These are phyloP conservation scores for Charaxes varanes DNA, from an alignment of 1,140 invertebrate species.

Conservation along the genomic window DNA sequence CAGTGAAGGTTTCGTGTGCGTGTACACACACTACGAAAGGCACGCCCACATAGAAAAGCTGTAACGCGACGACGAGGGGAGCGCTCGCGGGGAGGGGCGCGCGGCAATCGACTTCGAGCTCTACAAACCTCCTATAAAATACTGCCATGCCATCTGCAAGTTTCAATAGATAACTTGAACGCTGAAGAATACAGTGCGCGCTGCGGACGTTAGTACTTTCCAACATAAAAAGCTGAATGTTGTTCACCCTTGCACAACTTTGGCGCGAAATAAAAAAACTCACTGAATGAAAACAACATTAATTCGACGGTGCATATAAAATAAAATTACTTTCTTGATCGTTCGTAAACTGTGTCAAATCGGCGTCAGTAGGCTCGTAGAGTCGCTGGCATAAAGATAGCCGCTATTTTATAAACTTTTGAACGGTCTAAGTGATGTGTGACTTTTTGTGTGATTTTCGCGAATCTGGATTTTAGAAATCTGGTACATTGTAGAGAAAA, in stretches of 20 bases:
- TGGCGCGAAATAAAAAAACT: slow-evolving; percentile 46
- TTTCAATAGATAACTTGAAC: slow-evolving; percentile 70
- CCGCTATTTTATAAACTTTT: slow-evolving; percentile 16
- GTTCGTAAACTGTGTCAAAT: slow-evolving; percentile 45
- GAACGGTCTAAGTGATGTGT: slow-evolving; percentile 46
- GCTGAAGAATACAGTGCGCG: slow-evolving; percentile 57
- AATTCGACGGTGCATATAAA: slow-evolving; percentile 18
- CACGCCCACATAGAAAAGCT: slow-evolving; percentile 30
- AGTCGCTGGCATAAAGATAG: slow-evolving; percentile 15
- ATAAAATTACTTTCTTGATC: slow-evolving; percentile 18
- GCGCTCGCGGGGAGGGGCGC: slow-evolving; percentile 20
- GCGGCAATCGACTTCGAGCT: slow-evolving; percentile 29
- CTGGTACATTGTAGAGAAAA: too few relatives aligned
- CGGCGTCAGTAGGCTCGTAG: slow-evolving; percentile 21
- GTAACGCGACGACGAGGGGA: slow-evolving; percentile 18
- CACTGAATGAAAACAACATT: slow-evolving; percentile 35
- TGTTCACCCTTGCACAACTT: slow-evolving; percentile 44
- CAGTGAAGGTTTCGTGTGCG: slow-evolving; percentile 26
- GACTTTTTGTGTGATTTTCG: slow-evolving; percentile 34
- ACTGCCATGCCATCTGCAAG: slow-evolving; percentile 69
- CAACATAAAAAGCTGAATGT: slow-evolving; percentile 51
- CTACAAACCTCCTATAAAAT: slow-evolving; percentile 60
- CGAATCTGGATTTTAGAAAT: slow-evolving; percentile 58
- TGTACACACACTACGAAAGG: slow-evolving; percentile 34
- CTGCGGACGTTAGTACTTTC: slow-evolving; percentile 58